Base-by-base conservation (phyloP, 2,888 invertebrate species). In the Phortica okadai region DNA sequence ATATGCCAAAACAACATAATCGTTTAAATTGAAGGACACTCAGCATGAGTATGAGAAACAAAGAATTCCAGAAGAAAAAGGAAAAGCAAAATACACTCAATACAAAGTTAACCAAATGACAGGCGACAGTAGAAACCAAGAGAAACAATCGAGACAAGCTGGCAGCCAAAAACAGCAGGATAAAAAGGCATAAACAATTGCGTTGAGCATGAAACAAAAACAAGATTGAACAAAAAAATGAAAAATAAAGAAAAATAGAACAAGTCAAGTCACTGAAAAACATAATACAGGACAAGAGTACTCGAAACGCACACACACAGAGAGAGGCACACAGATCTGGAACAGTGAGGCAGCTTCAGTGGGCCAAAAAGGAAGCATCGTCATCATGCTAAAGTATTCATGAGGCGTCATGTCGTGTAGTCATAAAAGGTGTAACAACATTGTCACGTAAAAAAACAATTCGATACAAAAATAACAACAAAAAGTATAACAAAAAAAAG, bases 361-460 rank as follows among this genome's bases (percentile, higher is more conserved):
- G 7, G 59, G 59, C 59, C n/a, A n/a, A n/a, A 59, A 4, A 16
- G 59, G n/a, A n/a, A 59, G 59, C 59, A 6, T 14, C 59, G 2
- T 8, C 14, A 50, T 8, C 50, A 50, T 62, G n/a, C 21, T 25
- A 6, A 62, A 62, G 66, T 66, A 66, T 66, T 54, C 70, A 72
- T 72, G 70, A 50, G 70, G 56, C 70, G 33, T 11, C 54, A 33
- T 56, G 62, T 21, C 62, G 25, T 25, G 33, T 25, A 25, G 62
- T 21, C 50, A 50, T 67, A 72, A 72, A 72, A 72, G 70, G 70
- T 72, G 70, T 50, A 72, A 72, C 21, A 14, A 72, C 42, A 10
- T 72, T 70, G 45, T 0, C 21, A 10, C 6, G 10, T 5, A 62
- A 25, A 25, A 25, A 25, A 16, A 62, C 25, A 21, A 62, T 16